A percentile compares a stretch with the other conserved stretches of the same genome.
These are phyloP conservation scores for Ariopsis seemanni DNA, from an alignment of 2,113 vertebrate genomes.

Conservation along the genomic window DNA sequence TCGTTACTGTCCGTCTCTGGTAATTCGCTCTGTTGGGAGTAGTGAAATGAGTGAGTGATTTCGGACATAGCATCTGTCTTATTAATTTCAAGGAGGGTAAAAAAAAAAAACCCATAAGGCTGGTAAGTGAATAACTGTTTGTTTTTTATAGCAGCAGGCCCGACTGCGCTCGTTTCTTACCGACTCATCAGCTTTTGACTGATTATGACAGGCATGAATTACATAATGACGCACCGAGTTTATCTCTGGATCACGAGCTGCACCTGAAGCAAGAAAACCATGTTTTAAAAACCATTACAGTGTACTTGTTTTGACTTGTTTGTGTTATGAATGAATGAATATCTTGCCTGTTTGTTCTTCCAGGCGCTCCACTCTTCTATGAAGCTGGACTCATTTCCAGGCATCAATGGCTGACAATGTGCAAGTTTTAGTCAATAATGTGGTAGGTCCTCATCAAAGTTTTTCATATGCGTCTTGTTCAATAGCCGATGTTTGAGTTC, in stretches of 20 bases:
- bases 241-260: background rate
- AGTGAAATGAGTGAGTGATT: no score
- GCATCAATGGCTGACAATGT: slow-evolving; percentile 71
- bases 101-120: background rate
- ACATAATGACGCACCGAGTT: background rate
- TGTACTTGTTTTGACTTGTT: background rate
- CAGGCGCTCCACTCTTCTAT: slow-evolving; percentile 62
- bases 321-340: background rate
- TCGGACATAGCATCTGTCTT: background rate
- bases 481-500: background rate
- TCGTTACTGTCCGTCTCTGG: no score
- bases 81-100: background rate
- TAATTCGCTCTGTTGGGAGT: no score
- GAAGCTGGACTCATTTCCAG: slow-evolving; percentile 58
- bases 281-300: background rate
- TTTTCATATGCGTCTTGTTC: background rate
- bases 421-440: slow-evolving; percentile 69
- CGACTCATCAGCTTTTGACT: background rate
- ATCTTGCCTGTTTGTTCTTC: background rate
- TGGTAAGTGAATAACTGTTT: background rate
- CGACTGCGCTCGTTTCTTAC: background rate
- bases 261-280: background rate
- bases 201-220: background rate
- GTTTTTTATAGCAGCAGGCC: background rate
- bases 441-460: slow-evolving; percentile 64